phyloP scores from a whole-genome alignment of 2,113 vertebrate genomes.

The Epinephelus moara region DNA sequence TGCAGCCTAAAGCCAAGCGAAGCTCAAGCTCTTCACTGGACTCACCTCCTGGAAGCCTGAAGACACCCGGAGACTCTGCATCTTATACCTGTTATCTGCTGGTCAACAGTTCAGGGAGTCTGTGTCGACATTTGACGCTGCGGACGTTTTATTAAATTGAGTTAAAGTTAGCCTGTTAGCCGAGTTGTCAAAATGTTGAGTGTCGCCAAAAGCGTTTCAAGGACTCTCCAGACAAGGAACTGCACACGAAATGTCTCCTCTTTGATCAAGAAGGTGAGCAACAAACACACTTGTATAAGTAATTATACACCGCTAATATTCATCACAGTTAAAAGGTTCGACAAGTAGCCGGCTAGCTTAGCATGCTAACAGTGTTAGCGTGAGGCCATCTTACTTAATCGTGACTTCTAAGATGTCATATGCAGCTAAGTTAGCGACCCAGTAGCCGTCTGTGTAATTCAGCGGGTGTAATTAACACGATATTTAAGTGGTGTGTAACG shows the following conservation, averaged over 20 bases:
- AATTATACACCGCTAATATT: accelerated
- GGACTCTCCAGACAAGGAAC: conserved; percentile 65
- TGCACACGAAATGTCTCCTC: conserved; percentile 64
- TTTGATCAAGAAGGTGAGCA: conserved; percentile 77
- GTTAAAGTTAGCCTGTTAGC: conserved; percentile 12
- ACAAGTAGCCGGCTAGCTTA: conserved; percentile 21
- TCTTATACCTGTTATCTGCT: neutral
- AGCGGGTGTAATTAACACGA: accelerated
- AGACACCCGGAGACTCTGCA: neutral
- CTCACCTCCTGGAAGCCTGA: neutral
- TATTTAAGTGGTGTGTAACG: neutral
- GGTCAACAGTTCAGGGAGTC: neutral
- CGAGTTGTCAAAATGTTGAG: conserved; percentile 74
- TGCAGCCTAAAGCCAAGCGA: neutral
- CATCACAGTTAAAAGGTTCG: neutral
- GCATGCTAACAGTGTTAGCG: conserved; percentile 54
- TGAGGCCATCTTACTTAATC: conserved; percentile 12
- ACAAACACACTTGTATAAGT: accelerated
- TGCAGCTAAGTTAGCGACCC: neutral
- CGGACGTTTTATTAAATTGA: conserved; percentile 2
- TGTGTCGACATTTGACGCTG: neutral
- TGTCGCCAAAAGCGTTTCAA: conserved; percentile 73
- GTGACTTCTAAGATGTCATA: neutral
- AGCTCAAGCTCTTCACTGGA: neutral
- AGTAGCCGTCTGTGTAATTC: neutral